Base-by-base conservation (phyloP, 1,140 invertebrate species). In the Ladona fulva region DNA sequence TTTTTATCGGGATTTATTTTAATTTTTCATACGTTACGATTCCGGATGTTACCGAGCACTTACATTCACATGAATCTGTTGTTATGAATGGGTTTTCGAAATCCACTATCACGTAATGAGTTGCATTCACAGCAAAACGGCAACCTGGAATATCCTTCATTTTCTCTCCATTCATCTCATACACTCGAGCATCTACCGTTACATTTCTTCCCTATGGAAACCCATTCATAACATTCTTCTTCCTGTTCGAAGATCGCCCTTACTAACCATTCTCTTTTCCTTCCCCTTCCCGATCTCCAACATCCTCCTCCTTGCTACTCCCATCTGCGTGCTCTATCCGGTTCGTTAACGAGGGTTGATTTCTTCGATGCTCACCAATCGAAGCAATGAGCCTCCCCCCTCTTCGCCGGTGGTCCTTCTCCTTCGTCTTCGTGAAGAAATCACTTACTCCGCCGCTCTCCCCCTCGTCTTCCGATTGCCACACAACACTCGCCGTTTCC, bases 311-410 rank as follows among this genome's bases (percentile, higher is more conserved):
- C 52, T 8, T 37, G 29, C 8, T 37, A 37, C 14, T 66, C 52
- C 52, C 52, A 66, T 66, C 52, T 66, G 52, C 14, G 52, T 66
- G 3, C 52, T 66, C 52, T 66, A 22, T 66, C 52, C 52, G 52
- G 52, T 66, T 66, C 52, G 52, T 66, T 66, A 66, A 66, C 52
- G 52, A 66, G 12, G 52, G 52, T 66, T 66, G 52, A 66, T 66
- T 66, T 12, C 52, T 66, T 22, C 52, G 52, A 66, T 66, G 52
- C 52, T 16, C 52, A 66, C 52, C 52, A 66, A 66, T 66, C 52
- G 52, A 66, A 66, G n/a, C 52, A 66, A 66, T 66, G 52, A 66
- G 52, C 52, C 52, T 22, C 52, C 52, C 44, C 44, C 44, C 19
- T 52, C 52, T 16, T 19, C 52, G 52, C 52, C 52, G 52, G 52